Evolutionary conservation across 2,113 vertebrate species (phyloP), one percentile per base, ranked within the genome.

Genomic region (Grammomys dolichurus): DNA sequence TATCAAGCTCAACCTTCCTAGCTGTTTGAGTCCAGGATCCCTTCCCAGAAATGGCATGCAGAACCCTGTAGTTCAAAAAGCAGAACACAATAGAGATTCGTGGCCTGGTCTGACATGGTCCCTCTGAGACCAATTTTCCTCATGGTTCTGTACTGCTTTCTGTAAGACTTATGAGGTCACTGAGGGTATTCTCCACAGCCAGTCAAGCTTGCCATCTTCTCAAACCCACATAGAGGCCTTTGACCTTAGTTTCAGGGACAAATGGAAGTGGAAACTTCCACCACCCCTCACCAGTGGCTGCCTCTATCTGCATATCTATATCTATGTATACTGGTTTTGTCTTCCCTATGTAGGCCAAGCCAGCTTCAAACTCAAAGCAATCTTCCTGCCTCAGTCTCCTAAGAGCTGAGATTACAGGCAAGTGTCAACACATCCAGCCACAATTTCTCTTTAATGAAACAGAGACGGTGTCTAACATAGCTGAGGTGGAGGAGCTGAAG

Each of bases 261-360:
- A 92, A 93, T 94, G 85, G 80, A 97, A 96, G 91, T 78, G 69
- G 63, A 77, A 96, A 96, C 40, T 95, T 90, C 86, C 40, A 73
- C 54, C 51, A 77, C 20, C 43, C 19, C 58, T 17, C 12, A 36
- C 36, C 33, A 87, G 13, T 72, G 7, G 8, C 40, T 70, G 28
- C 24, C 67, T 36, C 4, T 51, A 20, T 67, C 63, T 69, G 22
- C 51, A 69, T 85, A 65, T 36, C 43, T 48, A 22, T 33, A 48
- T 26, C 3, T 43, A 26, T 20, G 26, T 20, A 46, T 69, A 87
- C 6, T 87, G 43, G 20, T 56, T 88, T 56, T 87, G 46, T 9
- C 20, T 43, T 75, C 20, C 20, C n/a, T 75, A 75, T 75, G 20
- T 75, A 70, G 85, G 19, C 63, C 43, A 87, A 46, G 46, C 17